phyloP scores from a whole-genome alignment of 2,797 vertebrate species.

The Uromys caudimaculatus region DNA sequence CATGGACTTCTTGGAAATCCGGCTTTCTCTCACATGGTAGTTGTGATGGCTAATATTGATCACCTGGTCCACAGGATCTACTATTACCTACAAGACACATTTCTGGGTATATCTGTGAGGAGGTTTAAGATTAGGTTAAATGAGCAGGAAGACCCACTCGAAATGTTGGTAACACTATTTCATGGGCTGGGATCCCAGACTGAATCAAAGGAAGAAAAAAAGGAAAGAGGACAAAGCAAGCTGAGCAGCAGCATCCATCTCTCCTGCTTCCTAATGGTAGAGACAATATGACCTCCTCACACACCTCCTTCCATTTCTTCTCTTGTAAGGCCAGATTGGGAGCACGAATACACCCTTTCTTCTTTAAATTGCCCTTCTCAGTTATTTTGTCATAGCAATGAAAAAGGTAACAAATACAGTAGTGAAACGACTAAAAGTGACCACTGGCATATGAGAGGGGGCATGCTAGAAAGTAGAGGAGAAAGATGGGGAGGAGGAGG shows the following conservation, averaged over 20 bases:
- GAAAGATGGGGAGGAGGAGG: neutral
- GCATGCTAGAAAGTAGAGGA: neutral
- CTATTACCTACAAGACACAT: neutral
- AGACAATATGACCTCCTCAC: neutral
- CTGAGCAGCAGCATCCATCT: neutral
- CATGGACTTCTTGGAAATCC: slow-evolving; percentile 3
- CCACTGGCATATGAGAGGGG: neutral
- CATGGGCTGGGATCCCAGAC: neutral
- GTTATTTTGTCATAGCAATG: neutral
- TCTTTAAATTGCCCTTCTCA: neutral
- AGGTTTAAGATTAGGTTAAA: neutral
- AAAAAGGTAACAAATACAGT: neutral
- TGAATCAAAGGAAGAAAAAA: neutral
- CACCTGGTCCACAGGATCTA: neutral
- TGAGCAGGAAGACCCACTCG: neutral
- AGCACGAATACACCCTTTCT: neutral
- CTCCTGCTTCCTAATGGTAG: neutral
- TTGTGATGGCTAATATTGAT: neutral
- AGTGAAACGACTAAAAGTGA: slow-evolving; percentile 13
- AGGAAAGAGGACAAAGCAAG: neutral
- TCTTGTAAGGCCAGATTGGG: neutral
- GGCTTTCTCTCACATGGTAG: slow-evolving; percentile 25
- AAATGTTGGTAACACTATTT: neutral
- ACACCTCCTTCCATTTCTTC: neutral
- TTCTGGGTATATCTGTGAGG: neutral